Evolutionary conservation across 2,888 invertebrate genomes (phyloP).

Genomic region (Germaria angustata): DNA sequence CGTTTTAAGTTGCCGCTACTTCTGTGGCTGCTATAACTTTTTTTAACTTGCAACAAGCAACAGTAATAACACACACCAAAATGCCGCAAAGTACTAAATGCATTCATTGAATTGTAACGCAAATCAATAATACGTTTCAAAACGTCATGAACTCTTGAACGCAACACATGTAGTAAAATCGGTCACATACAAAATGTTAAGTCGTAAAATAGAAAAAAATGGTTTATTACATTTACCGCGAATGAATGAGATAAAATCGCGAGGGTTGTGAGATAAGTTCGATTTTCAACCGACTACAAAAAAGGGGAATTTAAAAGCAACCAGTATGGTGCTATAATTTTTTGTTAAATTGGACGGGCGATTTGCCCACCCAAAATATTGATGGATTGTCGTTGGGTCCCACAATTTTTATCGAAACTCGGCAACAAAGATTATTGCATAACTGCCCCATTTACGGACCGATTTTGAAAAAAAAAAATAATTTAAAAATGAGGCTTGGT

Average conservation of each 20-base stretch:
- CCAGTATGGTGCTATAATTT: too few relatives aligned
- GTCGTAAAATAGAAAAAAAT: conserved; percentile 29
- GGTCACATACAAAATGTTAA: neutral
- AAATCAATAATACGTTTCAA: conserved; percentile 55
- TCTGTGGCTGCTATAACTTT: conserved; percentile 1
- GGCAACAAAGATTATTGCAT: too few relatives aligned
- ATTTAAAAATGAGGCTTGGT: too few relatives aligned
- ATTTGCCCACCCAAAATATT: too few relatives aligned
- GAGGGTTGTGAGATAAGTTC: neutral
- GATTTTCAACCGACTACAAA: too few relatives aligned
- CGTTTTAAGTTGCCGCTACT: neutral
- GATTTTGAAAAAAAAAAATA: too few relatives aligned
- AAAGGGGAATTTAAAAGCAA: too few relatives aligned
- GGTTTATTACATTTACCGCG: conserved; percentile 36
- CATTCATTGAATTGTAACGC: conserved; percentile 44
- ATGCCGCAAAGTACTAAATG: conserved; percentile 1
- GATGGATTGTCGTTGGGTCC: too few relatives aligned
- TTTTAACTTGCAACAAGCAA: conserved; percentile 4
- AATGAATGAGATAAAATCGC: neutral
- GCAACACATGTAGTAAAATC: neutral
- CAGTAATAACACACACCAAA: conserved; percentile 3
- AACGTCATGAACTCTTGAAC: conserved; percentile 18
- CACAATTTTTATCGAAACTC: too few relatives aligned
- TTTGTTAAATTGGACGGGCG: too few relatives aligned
- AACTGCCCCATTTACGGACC: too few relatives aligned